phyloP scores from a whole-genome alignment of 2,113 vertebrate genomes.

The Crotalus tigris region DNA sequence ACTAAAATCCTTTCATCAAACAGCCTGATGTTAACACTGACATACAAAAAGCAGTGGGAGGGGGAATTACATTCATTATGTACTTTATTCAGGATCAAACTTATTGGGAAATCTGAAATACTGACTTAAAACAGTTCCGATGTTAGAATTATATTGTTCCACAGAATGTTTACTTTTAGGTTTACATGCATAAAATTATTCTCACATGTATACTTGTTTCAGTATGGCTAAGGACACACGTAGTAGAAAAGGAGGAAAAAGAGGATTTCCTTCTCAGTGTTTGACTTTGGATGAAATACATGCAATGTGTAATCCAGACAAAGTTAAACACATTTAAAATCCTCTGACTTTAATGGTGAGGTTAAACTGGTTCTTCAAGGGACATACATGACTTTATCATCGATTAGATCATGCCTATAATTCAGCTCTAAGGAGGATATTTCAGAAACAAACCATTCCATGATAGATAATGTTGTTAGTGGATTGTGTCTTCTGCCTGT shows the following conservation, averaged over 20 bases:
- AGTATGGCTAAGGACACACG: constrained; percentile 21
- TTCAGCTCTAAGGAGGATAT: constrained; percentile 33
- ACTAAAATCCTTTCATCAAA: constrained; percentile 47
- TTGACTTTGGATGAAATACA: constrained; percentile 40
- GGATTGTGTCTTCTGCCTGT: constrained; percentile 44
- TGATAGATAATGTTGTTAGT: constrained; percentile 40
- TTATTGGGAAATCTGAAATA: constrained; percentile 23
- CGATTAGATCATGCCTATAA: neutral
- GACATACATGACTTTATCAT: neutral
- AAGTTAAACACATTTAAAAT: neutral
- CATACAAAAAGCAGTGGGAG: neutral
- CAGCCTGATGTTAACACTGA: constrained; percentile 33
- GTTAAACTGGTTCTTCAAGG: neutral
- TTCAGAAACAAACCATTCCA: constrained; percentile 36
- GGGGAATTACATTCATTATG: neutral
- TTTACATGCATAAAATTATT: constrained; percentile 32
- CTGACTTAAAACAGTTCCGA: constrained; percentile 46
- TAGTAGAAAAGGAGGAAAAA: neutral
- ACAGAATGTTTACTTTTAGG: constrained; percentile 12
- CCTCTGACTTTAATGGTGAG: neutral
- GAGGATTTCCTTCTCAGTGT: constrained; percentile 7
- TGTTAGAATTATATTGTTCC: constrained; percentile 36
- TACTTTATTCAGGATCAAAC: constrained; percentile 13
- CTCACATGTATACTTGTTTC: neutral
- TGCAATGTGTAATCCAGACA: neutral